Evolutionary conservation across 1,140 invertebrate species (phyloP).

Genomic region (Plutomurus gul): DNA sequence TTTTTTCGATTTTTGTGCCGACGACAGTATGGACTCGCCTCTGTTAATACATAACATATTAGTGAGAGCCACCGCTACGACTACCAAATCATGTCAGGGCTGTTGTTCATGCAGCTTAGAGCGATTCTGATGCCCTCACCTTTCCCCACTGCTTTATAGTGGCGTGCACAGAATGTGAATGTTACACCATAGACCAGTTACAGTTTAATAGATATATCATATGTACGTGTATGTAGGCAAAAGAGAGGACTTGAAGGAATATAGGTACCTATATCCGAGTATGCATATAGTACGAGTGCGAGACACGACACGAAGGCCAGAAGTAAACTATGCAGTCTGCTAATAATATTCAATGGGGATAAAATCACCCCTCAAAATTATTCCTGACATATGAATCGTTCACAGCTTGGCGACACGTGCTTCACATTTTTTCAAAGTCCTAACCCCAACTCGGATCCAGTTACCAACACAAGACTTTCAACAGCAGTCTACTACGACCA

Average conservation of each 20-base stretch:
- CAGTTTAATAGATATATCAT: too few species aligned
- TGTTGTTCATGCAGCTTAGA: not conserved
- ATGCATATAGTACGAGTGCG: too few species aligned
- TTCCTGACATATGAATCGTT: constrained; percentile 42
- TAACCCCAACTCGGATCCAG: constrained; percentile 21
- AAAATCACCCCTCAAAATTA: constrained; percentile 42
- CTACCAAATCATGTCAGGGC: constrained; percentile 10
- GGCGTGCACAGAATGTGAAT: too few species aligned
- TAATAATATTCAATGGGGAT: constrained; percentile 29
- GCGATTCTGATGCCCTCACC: not conserved
- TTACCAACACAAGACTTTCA: not conserved
- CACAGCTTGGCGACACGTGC: constrained; percentile 42
- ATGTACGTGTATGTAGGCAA: too few species aligned
- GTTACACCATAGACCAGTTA: too few species aligned
- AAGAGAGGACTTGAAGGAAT: too few species aligned
- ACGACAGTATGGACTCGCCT: not conserved
- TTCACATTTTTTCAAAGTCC: constrained; percentile 27
- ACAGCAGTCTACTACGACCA: too few species aligned
- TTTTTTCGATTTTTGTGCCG: too few species aligned
- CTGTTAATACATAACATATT: constrained; percentile 27
- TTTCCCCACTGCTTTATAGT: not conserved
- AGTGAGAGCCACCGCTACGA: not conserved
- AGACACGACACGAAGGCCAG: too few species aligned
- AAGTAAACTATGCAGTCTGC: too few species aligned
- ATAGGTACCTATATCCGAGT: too few species aligned